These are phyloP conservation scores for Hypena proboscidalis DNA, from an alignment of 2,888 invertebrate genomes.

Conservation along the genomic window DNA sequence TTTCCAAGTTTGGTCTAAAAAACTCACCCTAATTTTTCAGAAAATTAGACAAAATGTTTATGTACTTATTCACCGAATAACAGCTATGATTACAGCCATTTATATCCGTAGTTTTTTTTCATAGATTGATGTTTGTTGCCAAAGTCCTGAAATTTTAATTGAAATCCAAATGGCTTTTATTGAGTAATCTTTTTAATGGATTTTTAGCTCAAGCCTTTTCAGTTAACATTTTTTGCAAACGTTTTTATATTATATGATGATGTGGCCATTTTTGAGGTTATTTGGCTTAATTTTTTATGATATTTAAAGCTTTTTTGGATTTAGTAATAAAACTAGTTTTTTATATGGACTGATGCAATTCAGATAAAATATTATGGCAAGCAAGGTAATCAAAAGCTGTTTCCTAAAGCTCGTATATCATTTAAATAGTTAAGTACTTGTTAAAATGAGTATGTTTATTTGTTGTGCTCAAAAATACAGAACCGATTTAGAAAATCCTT, in stretches of 20 bases:
- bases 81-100: conserved; percentile 35
- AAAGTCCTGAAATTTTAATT: conserved; percentile 47
- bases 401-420: no score
- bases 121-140: conserved; percentile 44
- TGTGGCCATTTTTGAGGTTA: neutral
- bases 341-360: no score
- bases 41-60: conserved; percentile 38
- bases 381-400: neutral
- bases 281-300: conserved; percentile 16
- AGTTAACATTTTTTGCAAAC: conserved; percentile 5
- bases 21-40: conserved; percentile 29
- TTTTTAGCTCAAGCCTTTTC: conserved; percentile 18
- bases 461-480: no score
- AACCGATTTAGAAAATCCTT: no score
- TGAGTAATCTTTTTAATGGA: conserved; percentile 23
- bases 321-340: neutral
- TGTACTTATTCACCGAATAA: conserved; percentile 44
- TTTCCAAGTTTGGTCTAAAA: conserved; percentile 21
- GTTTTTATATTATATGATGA: conserved; percentile 2
- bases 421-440: no score
- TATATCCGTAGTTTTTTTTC: conserved; percentile 29
- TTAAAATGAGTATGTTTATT: no score
- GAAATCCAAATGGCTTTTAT: conserved; percentile 37
- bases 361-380: no score
- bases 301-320: conserved; percentile 1